Evolutionary conservation across 2,113 vertebrate genomes (phyloP).

Genomic region (Plecotus auritus): DNA sequence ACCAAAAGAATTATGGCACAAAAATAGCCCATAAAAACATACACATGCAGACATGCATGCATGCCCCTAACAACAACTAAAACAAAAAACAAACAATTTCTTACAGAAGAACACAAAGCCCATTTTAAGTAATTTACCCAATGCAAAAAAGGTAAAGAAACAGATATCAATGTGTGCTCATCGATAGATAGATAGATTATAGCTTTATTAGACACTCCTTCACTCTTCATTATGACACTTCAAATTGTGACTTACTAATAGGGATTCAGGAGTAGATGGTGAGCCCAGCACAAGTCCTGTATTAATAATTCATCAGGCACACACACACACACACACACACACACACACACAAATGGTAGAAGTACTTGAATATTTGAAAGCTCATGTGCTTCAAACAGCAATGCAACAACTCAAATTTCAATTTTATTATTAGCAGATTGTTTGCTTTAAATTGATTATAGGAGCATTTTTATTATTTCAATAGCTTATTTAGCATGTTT

Average conservation of each 20-base stretch:
- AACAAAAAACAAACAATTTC: not conserved
- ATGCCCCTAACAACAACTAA: not conserved
- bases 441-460: conserved; percentile 64
- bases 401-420: conserved; percentile 61
- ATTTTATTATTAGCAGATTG: conserved; percentile 73
- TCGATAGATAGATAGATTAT: not conserved
- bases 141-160: conserved; percentile 18
- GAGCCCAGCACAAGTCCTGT: conserved; percentile 56
- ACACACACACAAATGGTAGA: conserved; percentile 59
- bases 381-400: conserved; percentile 64
- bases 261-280: conserved; percentile 67
- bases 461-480: conserved; percentile 50
- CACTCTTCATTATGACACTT: conserved; percentile 61
- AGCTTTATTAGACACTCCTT: conserved; percentile 23
- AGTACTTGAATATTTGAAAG: conserved; percentile 74
- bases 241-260: conserved; percentile 71
- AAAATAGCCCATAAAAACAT: not conserved
- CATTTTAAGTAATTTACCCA: conserved; percentile 11
- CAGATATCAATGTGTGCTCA: not conserved
- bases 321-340: not conserved
- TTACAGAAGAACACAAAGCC: not conserved
- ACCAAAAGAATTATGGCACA: not conserved
- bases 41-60: not conserved
- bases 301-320: conserved; percentile 80
- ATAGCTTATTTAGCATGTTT: conserved; percentile 7